A percentile compares a stretch with the other conserved stretches of the same genome.
Evolutionary conservation across 2,888 invertebrate genomes (phyloP).

Genomic region (Podotricha telesiphe): DNA sequence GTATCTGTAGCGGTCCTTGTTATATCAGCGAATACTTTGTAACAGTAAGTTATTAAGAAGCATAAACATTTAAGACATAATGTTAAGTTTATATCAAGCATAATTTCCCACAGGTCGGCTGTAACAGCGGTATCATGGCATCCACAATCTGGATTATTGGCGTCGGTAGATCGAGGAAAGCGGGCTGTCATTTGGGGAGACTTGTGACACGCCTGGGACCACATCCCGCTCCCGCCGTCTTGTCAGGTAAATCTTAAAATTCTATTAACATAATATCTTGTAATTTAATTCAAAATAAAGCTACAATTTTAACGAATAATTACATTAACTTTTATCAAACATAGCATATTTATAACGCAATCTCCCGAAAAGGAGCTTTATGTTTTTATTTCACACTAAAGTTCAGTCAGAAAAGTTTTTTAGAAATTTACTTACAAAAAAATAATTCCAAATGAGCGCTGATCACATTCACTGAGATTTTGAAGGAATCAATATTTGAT

Average conservation of each 20-base stretch:
- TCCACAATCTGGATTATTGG: constrained; percentile 90
- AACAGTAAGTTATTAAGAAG: constrained; percentile 12
- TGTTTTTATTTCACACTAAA: too few relatives aligned
- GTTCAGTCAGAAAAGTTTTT: not conserved
- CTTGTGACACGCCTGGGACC: constrained; percentile 76
- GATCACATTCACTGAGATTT: too few relatives aligned
- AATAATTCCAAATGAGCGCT: not conserved
- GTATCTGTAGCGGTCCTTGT: not conserved
- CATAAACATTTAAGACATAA: constrained; percentile 11
- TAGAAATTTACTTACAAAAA: not conserved
- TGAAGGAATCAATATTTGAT: too few relatives aligned
- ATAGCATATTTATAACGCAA: not conserved
- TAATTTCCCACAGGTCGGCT: constrained; percentile 84
- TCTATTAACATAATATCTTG: not conserved
- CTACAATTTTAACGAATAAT: not conserved
- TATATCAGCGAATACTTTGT: constrained; percentile 4
- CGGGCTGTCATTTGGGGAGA: constrained; percentile 93
- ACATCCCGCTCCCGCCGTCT: constrained; percentile 51
- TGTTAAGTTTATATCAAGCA: constrained; percentile 13
- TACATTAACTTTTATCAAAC: too few relatives aligned
- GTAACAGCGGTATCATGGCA: constrained; percentile 96
- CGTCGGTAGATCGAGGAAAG: constrained; percentile 92
- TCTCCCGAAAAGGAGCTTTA: not conserved
- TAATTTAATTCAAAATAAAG: not conserved
- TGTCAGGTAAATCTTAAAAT: constrained; percentile 44